Conservation (phyloP, 2,888 invertebrate genomes). For the Ormyrus rosae region DNA sequence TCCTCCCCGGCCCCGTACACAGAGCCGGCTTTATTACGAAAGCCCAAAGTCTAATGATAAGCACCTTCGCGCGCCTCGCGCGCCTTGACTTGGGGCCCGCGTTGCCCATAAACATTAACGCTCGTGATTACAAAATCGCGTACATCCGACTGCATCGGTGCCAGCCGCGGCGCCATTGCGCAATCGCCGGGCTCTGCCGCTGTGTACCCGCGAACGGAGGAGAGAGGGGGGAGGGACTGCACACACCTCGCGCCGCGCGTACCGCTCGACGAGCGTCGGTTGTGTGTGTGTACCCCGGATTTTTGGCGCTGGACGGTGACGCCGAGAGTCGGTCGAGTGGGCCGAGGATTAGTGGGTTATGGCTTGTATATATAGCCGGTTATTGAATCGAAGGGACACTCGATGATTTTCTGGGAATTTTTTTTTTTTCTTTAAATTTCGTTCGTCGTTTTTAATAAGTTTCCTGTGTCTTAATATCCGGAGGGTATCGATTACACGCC, state of each 20-base stretch:
- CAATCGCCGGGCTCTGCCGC: constrained; percentile 42
- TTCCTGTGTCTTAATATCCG: too few relatives aligned
- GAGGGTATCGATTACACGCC: too few relatives aligned
- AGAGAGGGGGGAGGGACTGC: too few relatives aligned
- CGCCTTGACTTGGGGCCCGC: constrained; percentile 45
- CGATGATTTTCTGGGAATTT: too few relatives aligned
- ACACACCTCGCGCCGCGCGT: neutral
- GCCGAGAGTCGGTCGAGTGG: too few relatives aligned
- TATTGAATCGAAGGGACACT: too few relatives aligned
- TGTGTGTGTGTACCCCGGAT: neutral
- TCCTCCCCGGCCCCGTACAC: neutral
- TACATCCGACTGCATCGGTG: constrained; percentile 74
- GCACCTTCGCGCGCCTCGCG: constrained; percentile 48
- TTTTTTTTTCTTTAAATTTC: too few relatives aligned
- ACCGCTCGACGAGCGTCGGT: neutral
- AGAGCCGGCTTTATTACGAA: constrained; percentile 66
- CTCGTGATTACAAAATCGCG: constrained; percentile 74
- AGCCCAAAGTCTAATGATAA: constrained; percentile 65
- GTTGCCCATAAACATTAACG: constrained; percentile 68
- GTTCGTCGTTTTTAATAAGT: too few relatives aligned
- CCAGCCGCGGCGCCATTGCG: constrained; percentile 59
- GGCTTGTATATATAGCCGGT: too few relatives aligned
- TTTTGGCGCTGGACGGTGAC: too few relatives aligned
- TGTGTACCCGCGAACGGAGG: too few relatives aligned
- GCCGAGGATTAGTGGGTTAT: too few relatives aligned